Conservation (phyloP, 64 coral and sea anemone species). For the Exaiptasia diaphana region DNA sequence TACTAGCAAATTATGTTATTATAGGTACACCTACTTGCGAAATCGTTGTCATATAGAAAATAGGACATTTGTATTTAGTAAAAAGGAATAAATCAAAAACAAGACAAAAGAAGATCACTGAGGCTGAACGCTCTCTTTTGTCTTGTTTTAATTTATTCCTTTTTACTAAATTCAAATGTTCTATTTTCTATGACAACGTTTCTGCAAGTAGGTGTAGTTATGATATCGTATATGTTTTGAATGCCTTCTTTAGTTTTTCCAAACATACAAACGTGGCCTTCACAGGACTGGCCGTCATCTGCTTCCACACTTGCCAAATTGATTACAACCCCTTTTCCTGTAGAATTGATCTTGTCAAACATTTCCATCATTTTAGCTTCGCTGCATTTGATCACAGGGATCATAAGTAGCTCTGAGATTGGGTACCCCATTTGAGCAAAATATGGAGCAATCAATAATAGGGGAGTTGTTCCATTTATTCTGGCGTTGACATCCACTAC, state of each 20-base stretch:
- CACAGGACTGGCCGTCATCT: neutral
- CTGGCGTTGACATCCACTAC: slow-evolving; percentile 80
- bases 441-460: slow-evolving; percentile 68
- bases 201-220: too few relatives aligned
- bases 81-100: too few relatives aligned
- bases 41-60: too few relatives aligned
- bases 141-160: too few relatives aligned
- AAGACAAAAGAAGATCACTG: too few relatives aligned
- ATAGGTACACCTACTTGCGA: too few relatives aligned
- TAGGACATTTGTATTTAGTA: too few relatives aligned
- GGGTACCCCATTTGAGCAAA: slow-evolving; percentile 58
- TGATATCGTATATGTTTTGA: too few relatives aligned
- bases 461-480: slow-evolving; percentile 66
- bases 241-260: neutral
- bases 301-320: neutral
- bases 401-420: slow-evolving; percentile 11
- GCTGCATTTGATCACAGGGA: neutral
- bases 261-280: slow-evolving; percentile 3
- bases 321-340: neutral
- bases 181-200: too few relatives aligned
- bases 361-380: neutral
- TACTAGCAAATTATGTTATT: too few relatives aligned
- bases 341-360: slow-evolving; percentile 4
- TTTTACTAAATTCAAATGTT: too few relatives aligned
- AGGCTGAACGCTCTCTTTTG: too few relatives aligned